Evolutionary conservation across 2,797 vertebrate genomes (phyloP).

Genomic region (Craterocephalus amniculus): DNA sequence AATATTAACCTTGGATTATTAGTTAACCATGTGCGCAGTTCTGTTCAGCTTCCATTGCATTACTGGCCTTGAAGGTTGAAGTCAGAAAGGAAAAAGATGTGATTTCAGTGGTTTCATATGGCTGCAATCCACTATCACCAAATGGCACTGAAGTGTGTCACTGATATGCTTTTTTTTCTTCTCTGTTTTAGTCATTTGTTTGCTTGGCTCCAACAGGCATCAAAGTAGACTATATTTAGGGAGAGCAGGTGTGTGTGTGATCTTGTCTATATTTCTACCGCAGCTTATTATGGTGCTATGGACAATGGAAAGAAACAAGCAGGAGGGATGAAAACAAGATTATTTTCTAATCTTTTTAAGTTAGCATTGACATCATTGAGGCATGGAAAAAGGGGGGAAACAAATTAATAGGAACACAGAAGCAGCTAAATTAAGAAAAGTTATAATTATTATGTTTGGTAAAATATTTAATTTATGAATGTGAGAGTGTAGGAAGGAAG

Average conservation of each 20-base stretch:
- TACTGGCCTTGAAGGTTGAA: not conserved
- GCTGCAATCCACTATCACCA: not conserved
- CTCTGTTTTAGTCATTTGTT: too few relatives aligned
- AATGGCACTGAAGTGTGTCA: not conserved
- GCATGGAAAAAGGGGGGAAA: not conserved
- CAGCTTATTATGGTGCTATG: not conserved
- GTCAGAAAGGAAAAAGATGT: not conserved
- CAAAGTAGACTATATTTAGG: not conserved
- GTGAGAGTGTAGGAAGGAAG: not conserved
- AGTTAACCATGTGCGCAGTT: not conserved
- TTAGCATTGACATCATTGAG: slow-evolving; percentile 27
- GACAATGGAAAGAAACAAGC: not conserved
- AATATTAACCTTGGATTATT: not conserved
- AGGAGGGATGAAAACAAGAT: slow-evolving; percentile 30
- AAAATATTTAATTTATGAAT: not conserved
- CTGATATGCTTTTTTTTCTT: not conserved
- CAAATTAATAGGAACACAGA: slow-evolving; percentile 10
- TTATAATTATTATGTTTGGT: not conserved
- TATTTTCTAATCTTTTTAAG: slow-evolving; percentile 29
- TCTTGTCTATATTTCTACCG: not conserved
- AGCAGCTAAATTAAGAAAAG: not conserved
- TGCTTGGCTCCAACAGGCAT: not conserved
- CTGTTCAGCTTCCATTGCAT: not conserved
- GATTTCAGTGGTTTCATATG: not conserved
- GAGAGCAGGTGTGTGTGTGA: not conserved